Conservation (phyloP, 1,140 invertebrate species). For the Orius insidiosus region DNA sequence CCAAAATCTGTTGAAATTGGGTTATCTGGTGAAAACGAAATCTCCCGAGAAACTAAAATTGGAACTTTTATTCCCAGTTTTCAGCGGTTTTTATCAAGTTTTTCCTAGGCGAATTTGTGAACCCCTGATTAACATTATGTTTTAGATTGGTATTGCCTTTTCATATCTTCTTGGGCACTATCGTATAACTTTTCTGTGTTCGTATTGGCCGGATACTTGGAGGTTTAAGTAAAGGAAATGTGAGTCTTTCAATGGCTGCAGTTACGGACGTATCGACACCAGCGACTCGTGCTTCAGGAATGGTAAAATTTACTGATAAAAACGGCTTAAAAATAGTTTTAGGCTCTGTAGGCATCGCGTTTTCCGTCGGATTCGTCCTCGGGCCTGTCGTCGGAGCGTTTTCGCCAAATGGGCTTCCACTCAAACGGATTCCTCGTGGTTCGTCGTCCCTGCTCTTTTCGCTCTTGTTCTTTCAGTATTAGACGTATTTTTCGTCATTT, state of each 20-base stretch:
- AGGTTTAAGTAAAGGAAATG: conserved; percentile 91
- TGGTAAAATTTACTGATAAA: conserved; percentile 42
- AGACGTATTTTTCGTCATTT: conserved; percentile 60
- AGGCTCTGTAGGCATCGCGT: conserved; percentile 95
- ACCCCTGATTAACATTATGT: conserved; percentile 19
- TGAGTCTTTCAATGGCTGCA: conserved; percentile 87
- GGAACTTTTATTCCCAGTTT: no score
- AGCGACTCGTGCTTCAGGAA: conserved; percentile 72
- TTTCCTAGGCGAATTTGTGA: no score
- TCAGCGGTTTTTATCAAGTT: no score
- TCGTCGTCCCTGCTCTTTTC: conserved; percentile 66
- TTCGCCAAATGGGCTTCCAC: conserved; percentile 56
- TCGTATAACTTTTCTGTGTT: conserved; percentile 82
- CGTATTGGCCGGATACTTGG: conserved; percentile 85
- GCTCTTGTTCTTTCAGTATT: conserved; percentile 58
- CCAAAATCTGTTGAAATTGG: no score
- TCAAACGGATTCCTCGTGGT: conserved; percentile 42
- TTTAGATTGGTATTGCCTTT: conserved; percentile 56
- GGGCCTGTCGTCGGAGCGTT: conserved; percentile 88
- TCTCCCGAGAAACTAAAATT: no score
- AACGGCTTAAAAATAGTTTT: conserved; percentile 25
- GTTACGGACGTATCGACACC: conserved; percentile 79
- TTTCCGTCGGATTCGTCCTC: conserved; percentile 91
- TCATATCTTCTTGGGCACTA: conserved; percentile 82
- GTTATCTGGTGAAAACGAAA: no score